phyloP scores from a whole-genome alignment of 1,140 invertebrate genomes.

The Caenorhabditis tropicalis region DNA sequence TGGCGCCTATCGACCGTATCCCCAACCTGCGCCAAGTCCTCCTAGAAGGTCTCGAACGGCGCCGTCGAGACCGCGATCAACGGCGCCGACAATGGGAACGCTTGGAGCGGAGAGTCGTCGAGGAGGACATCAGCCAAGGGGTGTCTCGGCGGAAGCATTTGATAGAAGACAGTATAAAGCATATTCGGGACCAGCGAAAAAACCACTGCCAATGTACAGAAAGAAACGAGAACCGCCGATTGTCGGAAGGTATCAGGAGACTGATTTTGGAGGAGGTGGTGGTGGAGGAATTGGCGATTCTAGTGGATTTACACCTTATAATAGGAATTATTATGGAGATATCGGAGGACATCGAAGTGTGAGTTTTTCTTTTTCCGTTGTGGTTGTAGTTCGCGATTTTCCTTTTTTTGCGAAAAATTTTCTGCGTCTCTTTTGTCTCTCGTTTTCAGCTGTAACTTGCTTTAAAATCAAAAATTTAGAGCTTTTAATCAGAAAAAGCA shows the following conservation, averaged over 20 bases:
- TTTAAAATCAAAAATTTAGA: too few species aligned
- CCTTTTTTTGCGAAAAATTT: too few species aligned
- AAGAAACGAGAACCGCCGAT: constrained; percentile 53
- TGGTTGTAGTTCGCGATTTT: too few species aligned
- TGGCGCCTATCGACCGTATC: constrained; percentile 54
- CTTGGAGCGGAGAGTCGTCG: constrained; percentile 31
- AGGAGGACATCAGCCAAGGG: background rate
- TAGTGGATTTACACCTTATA: constrained; percentile 9
- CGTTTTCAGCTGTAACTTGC: too few species aligned
- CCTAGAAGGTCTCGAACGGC: constrained; percentile 54
- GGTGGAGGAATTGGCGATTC: background rate
- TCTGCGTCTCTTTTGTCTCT: too few species aligned
- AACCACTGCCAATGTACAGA: constrained; percentile 54
- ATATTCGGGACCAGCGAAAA: constrained; percentile 52
- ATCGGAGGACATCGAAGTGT: constrained; percentile 3
- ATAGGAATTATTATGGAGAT: constrained; percentile 41
- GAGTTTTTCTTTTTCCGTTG: too few species aligned
- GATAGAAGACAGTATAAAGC: constrained; percentile 47
- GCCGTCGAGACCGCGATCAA: constrained; percentile 42
- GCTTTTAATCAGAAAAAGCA: too few species aligned
- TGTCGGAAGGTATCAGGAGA: constrained; percentile 12
- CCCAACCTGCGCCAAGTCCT: constrained; percentile 57
- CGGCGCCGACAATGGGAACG: constrained; percentile 22
- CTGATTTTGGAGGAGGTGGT: constrained; percentile 15
- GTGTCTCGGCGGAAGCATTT: constrained; percentile 50